A percentile compares a stretch with the other conserved stretches of the same genome.
phyloP scores from a whole-genome alignment of 2,113 vertebrate species.

The Anguilla japonica region DNA sequence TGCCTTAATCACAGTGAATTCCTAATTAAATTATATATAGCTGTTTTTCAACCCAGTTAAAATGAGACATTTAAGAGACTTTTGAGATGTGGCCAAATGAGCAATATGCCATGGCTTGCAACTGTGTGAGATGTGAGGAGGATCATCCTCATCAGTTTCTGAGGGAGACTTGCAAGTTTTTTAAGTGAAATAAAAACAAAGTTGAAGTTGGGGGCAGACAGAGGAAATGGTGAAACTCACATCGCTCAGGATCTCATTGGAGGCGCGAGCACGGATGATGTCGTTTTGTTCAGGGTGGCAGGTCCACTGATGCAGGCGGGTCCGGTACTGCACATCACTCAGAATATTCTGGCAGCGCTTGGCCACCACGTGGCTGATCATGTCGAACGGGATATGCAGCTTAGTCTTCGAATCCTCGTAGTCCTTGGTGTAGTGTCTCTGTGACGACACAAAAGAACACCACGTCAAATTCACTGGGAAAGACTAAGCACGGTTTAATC shows the following conservation, averaged over 20 bases:
- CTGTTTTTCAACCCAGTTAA: no score
- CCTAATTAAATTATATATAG: no score
- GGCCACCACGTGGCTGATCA: conserved; percentile 89
- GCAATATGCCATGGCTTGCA: no score
- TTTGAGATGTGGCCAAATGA: no score
- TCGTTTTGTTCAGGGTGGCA: conserved; percentile 87
- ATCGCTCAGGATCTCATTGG: conserved; percentile 94
- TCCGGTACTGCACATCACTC: conserved; percentile 89
- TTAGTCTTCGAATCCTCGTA: conserved; percentile 86
- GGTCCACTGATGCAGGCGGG: conserved; percentile 89
- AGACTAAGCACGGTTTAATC: not conserved
- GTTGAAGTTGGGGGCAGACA: no score
- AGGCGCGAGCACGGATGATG: conserved; percentile 76
- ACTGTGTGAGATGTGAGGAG: no score
- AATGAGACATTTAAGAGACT: no score
- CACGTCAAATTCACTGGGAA: not conserved
- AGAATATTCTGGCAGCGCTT: conserved; percentile 95
- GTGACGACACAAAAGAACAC: not conserved
- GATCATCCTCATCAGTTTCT: no score
- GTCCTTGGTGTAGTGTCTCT: conserved; percentile 85
- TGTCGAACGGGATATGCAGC: conserved; percentile 84
- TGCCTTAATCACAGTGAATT: no score
- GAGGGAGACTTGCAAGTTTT: no score
- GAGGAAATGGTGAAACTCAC: conserved; percentile 59
- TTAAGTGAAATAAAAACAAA: no score